A percentile compares a stretch with the other conserved stretches of the same genome.
Conservation (phyloP, 2,888 invertebrate genomes). For the Sphaerophoria rueppellii region DNA sequence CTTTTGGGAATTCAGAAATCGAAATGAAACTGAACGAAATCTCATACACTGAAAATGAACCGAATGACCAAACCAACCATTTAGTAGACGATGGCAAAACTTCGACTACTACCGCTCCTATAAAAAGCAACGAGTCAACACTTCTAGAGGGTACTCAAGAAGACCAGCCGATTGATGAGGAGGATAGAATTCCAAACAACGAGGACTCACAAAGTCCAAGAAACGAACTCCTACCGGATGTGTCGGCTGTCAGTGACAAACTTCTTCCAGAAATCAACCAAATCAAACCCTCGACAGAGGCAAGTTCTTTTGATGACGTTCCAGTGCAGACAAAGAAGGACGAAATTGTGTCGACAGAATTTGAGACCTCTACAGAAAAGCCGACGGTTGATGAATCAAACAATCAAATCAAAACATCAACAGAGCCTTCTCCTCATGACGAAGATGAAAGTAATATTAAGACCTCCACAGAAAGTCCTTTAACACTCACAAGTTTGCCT, state of each 20-base stretch:
- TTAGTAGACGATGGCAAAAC: neutral
- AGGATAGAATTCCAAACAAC: neutral
- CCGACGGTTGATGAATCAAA: neutral
- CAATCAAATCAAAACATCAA: neutral
- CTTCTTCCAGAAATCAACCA: too few relatives aligned
- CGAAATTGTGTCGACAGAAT: neutral
- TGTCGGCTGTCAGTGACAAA: neutral
- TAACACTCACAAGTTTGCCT: too few relatives aligned
- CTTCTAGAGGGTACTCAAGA: neutral
- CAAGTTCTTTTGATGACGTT: too few relatives aligned
- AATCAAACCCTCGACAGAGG: too few relatives aligned
- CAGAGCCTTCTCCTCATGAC: neutral
- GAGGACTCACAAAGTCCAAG: neutral
- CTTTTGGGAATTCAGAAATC: too few relatives aligned
- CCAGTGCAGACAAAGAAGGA: too few relatives aligned
- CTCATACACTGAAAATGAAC: neutral
- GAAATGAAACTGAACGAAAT: neutral
- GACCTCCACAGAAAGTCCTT: constrained; percentile 39
- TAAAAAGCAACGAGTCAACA: neutral
- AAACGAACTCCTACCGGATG: neutral
- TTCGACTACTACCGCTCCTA: neutral
- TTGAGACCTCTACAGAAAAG: neutral
- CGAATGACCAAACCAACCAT: neutral
- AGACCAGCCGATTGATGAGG: neutral
- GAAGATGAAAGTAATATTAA: too few relatives aligned